Base-by-base conservation (phyloP, 2,113 vertebrate genomes). In the Stomatorhinus ivindoensis region DNA sequence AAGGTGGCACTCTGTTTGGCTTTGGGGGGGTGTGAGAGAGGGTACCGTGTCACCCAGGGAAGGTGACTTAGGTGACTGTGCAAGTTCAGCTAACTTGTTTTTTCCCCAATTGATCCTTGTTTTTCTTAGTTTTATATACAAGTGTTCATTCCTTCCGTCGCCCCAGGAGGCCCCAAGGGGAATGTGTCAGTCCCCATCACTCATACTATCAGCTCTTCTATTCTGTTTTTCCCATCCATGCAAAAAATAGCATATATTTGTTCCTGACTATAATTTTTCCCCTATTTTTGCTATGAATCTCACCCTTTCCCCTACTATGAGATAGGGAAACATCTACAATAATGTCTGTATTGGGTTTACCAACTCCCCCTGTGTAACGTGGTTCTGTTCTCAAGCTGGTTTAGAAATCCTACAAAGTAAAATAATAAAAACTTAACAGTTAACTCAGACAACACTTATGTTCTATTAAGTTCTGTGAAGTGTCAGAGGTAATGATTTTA, bases 191-290 rank as follows among this genome's bases (percentile, higher is more conserved):
- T 39, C 35, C 35, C 35, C 4, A 39, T 80, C 73, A 42, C 73
- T 80, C 73, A 42, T 42, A 42, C 4, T 42, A 19, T 80, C 35
- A 80, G 31, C 15, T 42, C 13, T 80, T 85, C 7, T 11, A 13
- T 85, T 89, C 35, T n/a, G 27, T 83, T 47, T 90, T 85, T 89
- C 47, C n/a, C 17, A 13, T 4, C 31, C 82, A 46, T 48, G 82
- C 35, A n/a, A 47, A 48, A 53, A 24, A 85, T 48, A n/a, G 46
- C 46, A 13, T 48, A 19, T 85, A 21, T 85, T 85, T 48, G 82
- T 85, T 85, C 19, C 44, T 27, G 42, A 84, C 39, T 31, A 39
- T 4, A 39, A 17, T 76, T 80, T 19, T 48, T 24, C 24, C 47
- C 82, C 42, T 17, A 85, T 48, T 85, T 69, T 11, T 69, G 9